Conservation (phyloP, 2,113 vertebrate genomes). For the Oncorhynchus kisutch region DNA sequence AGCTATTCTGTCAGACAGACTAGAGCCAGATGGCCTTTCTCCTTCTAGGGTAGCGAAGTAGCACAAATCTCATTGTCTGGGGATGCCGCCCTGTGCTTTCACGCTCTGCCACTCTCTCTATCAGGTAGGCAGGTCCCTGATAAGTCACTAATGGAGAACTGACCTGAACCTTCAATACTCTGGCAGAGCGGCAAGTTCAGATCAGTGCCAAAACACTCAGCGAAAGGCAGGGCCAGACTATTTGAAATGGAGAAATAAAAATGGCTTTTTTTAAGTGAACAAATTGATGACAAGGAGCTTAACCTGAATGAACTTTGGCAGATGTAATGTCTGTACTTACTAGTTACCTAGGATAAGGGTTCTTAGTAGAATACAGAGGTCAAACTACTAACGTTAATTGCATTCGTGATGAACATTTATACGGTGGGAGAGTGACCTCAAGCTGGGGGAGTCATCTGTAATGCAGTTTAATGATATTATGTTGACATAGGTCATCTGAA, state of each 20-base stretch:
- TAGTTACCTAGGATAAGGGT: not conserved
- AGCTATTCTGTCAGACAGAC: not conserved
- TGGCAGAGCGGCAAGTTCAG: too few species aligned
- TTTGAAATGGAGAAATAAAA: too few species aligned
- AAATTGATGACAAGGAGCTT: not conserved
- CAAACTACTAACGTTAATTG: not conserved
- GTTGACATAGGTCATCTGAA: not conserved
- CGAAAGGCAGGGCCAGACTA: too few species aligned
- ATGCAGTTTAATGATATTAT: not conserved
- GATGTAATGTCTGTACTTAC: too few species aligned
- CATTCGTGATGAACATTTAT: not conserved
- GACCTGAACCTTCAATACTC: too few species aligned
- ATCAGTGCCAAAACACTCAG: too few species aligned
- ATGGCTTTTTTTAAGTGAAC: not conserved
- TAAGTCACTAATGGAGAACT: not conserved
- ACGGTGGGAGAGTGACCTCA: not conserved
- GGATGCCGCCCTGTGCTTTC: conserved; percentile 4
- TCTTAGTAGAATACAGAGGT: not conserved
- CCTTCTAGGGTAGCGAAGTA: not conserved
- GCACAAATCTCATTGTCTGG: conserved; percentile 8
- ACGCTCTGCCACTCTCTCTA: conserved; percentile 12
- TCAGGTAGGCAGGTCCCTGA: not conserved
- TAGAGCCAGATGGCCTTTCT: not conserved
- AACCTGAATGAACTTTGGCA: too few species aligned
- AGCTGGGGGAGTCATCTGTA: not conserved